Base-by-base conservation (phyloP, 2,888 invertebrate genomes). In the Dendrolimus pini region DNA sequence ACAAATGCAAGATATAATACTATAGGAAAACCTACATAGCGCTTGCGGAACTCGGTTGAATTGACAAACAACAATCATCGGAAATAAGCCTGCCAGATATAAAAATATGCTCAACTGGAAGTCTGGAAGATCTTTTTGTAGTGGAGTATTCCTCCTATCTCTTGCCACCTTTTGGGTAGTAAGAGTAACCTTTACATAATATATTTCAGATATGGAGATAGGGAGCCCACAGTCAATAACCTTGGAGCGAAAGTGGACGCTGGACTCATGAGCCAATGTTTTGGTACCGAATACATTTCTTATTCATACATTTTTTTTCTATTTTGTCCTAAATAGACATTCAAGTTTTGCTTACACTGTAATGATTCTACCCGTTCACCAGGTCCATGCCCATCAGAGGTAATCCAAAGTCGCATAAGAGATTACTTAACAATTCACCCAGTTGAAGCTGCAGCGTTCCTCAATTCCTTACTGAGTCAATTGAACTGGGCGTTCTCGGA, bases 401-500 rank as follows among this genome's bases (percentile, higher is more conserved):
- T 93, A 12, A 93, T 93, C 65, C 94, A 95, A 80, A 76, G 85
- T 41, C 89, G 95, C 1, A 92, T 96, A 54, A 92, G 91, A 53
- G 91, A 93, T 10, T 92, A 93, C 56, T 75, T 97, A 47, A 64
- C 85, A 0, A 82, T 86, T 2, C 93, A 95, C 70, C 93, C 93
- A 8, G 92, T 93, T 47, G 87, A 93, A 18, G 93, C 96, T 0
- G 94, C 94, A 0, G 84, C 92, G 0, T 96, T 94, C 73, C 85
- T 97, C 10, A 96, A 96, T 80, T 96, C 95, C 0, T 85, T 97
- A 41, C 87, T 97, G 7, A 96, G 94, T 73, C 96, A 96, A 70
- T 87, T 96, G 7, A 96, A 97, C 83, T 96, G 96, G 96, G 95
- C 96, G 0, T 96, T 96, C 77, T 96, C 96, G 0, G 96, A 97